phyloP scores from a whole-genome alignment of 1,140 invertebrate genomes.

The Drosophila grimshawi region DNA sequence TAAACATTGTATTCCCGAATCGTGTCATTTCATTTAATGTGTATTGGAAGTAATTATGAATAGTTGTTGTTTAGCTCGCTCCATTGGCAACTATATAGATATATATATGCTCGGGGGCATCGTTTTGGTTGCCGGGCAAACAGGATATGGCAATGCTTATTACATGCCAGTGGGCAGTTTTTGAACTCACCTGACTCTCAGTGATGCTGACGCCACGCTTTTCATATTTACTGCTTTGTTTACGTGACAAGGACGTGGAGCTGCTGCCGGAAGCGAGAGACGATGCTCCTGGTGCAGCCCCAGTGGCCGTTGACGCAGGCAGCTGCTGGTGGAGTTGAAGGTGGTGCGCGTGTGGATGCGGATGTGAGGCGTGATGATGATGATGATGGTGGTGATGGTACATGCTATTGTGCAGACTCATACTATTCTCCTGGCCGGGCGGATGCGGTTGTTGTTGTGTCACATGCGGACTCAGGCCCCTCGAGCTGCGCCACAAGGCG shows the following conservation, averaged over 20 bases:
- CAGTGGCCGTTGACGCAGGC: conserved; percentile 22
- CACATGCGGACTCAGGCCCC: conserved; percentile 86
- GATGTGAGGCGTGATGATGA: conserved; percentile 49
- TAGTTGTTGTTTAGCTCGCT: not conserved
- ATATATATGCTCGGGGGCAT: conserved; percentile 9
- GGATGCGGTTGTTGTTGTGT: conserved; percentile 54
- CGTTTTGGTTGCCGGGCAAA: conserved; percentile 3
- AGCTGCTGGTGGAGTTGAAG: conserved; percentile 55
- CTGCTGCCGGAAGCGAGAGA: conserved; percentile 66
- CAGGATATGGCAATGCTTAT: not conserved
- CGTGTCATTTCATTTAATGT: not conserved
- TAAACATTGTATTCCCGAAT: not conserved
- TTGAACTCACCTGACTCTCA: conserved; percentile 80
- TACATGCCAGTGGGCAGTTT: conserved; percentile 7
- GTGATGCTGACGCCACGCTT: conserved; percentile 81
- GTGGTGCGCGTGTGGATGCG: conserved; percentile 48
- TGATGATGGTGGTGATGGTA: conserved; percentile 75
- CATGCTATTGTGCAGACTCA: conserved; percentile 80
- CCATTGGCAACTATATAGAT: conserved; percentile 1
- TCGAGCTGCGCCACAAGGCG: conserved; percentile 89
- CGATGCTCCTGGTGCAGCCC: conserved; percentile 21
- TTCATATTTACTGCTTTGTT: conserved; percentile 84
- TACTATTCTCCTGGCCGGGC: conserved; percentile 63
- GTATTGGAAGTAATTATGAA: conserved; percentile 1
- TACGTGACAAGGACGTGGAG: conserved; percentile 71